Evolutionary conservation across 2,797 vertebrate species (phyloP), one percentile per base, ranked within the genome.

Genomic region (Chaetophractus vellerosus): DNA sequence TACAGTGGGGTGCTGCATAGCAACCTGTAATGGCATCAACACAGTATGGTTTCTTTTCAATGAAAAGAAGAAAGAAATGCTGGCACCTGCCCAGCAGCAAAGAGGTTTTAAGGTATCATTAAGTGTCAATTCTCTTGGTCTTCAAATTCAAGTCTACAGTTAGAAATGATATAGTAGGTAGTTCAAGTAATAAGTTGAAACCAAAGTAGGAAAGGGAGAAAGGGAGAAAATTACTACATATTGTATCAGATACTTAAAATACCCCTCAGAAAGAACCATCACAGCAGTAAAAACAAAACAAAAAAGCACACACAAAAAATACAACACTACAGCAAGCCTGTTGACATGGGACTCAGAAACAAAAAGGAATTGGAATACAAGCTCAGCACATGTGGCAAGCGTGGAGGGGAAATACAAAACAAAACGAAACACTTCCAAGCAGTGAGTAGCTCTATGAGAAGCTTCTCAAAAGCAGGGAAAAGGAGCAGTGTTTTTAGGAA

Each of bases 1-100:
- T 15, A 55, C n/a, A 66, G 31, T 26, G 48, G 36, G 59, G 71
- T 21, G 61, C 61, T 81, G 64, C 80, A 26, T 78, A 57, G 93
- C 92, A 91, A 84, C 61, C 0, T 38, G 26, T 21, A 38, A 64
- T 76, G 74, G 66, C 19, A 52, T 68, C n/a, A 90, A 31, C 52
- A 87, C 16, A 21, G 21, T 23, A 19, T 66, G 50, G 28, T 48
- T 41, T 68, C 19, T 90, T 84, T 66, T 76, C 0, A 80, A 33
- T 80, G 75, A 83, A 79, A 82, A 61, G 79, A 81, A 88, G 38
- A 69, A 71, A 71, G 52, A 94, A 82, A 89, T 31, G 5, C 24
- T 52, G 33, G 45, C 55, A 72, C 82, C 69, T 55, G 96, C 74
- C 66, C 15, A 63, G 24, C 23, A 93, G 38, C 84, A 63, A 93